Evolutionary conservation across 2,113 vertebrate genomes (phyloP).

Genomic region (Scolopax mira): DNA sequence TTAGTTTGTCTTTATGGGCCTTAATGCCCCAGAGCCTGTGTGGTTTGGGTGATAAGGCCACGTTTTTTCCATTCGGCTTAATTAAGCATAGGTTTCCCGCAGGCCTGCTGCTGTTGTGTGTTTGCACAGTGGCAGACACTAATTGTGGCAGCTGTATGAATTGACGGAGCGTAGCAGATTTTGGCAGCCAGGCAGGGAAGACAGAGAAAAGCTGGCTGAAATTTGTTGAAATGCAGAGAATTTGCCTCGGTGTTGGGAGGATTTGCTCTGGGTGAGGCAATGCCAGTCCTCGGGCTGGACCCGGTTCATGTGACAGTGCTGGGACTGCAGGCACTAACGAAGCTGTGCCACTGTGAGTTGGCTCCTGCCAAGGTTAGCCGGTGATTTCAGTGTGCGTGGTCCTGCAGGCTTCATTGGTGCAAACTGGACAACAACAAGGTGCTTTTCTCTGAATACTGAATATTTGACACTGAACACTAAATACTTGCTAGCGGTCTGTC

Average conservation of each 20-base stretch:
- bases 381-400: neutral
- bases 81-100: neutral
- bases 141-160: fast-evolving
- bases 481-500: neutral
- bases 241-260: neutral
- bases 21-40: too few species aligned
- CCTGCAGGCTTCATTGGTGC: neutral
- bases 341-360: fast-evolving
- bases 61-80: neutral
- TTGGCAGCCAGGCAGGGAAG: neutral
- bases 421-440: neutral
- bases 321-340: fast-evolving
- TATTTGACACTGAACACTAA: too few species aligned
- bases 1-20: neutral
- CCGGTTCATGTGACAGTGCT: neutral
- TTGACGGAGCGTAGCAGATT: fast-evolving
- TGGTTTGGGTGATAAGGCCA: neutral
- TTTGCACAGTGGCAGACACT: fast-evolving
- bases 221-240: neutral
- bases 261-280: neutral
- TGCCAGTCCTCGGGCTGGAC: neutral
- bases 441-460: too few species aligned
- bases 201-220: neutral
- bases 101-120: neutral
- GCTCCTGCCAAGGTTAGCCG: neutral